These are phyloP conservation scores for Apotomis betuletana DNA, from an alignment of 2,888 invertebrate species.

Conservation along the genomic window DNA sequence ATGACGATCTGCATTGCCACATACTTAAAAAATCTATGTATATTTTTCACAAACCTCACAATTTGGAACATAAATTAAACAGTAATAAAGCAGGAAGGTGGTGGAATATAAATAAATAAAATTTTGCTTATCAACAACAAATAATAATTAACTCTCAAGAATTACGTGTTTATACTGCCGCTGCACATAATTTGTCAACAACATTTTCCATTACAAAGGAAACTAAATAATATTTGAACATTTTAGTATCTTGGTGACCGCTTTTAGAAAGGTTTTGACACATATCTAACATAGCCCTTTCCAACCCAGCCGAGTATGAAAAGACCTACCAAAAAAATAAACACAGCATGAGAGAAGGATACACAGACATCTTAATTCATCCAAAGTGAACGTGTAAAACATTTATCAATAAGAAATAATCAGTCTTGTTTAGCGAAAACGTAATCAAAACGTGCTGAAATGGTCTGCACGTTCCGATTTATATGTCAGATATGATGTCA, in stretches of 20 bases:
- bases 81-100: slow-evolving; percentile 73
- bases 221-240: slow-evolving; percentile 70
- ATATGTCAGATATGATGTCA: slow-evolving; percentile 85
- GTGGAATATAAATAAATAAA: slow-evolving; percentile 77
- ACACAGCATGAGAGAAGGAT: slow-evolving; percentile 72
- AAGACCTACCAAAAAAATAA: slow-evolving; percentile 56
- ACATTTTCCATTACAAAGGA: slow-evolving; percentile 80
- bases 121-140: slow-evolving; percentile 82
- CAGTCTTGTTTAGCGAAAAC: slow-evolving; percentile 81
- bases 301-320: too few relatives aligned
- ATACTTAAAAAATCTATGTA: slow-evolving; percentile 83
- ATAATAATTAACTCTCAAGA: slow-evolving; percentile 68
- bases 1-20: slow-evolving; percentile 84
- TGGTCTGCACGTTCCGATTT: slow-evolving; percentile 68
- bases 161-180: slow-evolving; percentile 72
- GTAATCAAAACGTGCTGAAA: slow-evolving; percentile 72
- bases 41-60: slow-evolving; percentile 79
- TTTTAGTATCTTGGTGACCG: slow-evolving; percentile 78
- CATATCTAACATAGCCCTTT: slow-evolving; percentile 79
- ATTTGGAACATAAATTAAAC: slow-evolving; percentile 75
- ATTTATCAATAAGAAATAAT: slow-evolving; percentile 84
- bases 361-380: slow-evolving; percentile 81
- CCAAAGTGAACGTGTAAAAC: slow-evolving; percentile 82
- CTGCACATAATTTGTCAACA: slow-evolving; percentile 82
- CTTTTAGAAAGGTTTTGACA: slow-evolving; percentile 81